Conservation (phyloP, 2,797 vertebrate genomes). For the Taeniopygia guttata region DNA sequence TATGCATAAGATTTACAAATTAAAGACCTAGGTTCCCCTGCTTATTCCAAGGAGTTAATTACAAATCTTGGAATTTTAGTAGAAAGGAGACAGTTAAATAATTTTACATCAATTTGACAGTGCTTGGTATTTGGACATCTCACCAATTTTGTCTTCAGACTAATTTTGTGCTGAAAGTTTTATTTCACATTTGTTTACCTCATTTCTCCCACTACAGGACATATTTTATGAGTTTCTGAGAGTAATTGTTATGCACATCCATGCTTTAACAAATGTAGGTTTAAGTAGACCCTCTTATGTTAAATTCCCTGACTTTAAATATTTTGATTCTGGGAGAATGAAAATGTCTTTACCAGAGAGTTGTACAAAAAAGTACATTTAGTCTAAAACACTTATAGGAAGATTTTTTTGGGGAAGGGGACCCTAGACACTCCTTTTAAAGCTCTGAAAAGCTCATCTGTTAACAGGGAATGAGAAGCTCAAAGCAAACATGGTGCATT, state of each 20-base stretch:
- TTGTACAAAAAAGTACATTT: background rate
- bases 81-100: background rate
- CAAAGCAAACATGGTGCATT: background rate
- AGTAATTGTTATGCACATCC: background rate
- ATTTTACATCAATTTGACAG: background rate
- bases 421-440: background rate
- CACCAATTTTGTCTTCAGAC: background rate
- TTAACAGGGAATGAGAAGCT: background rate
- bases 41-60: background rate
- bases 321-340: background rate
- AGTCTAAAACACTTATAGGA: background rate
- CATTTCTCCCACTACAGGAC: background rate
- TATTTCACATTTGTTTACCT: background rate
- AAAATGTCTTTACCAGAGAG: background rate
- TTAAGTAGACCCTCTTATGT: background rate
- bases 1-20: background rate
- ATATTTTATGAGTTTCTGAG: background rate
- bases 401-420: rapidly evolving
- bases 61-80: background rate
- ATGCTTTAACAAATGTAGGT: background rate
- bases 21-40: background rate
- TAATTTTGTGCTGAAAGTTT: background rate
- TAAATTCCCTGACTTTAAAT: background rate
- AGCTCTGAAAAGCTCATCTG: background rate
- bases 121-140: background rate